phyloP scores from a whole-genome alignment of 2,797 vertebrate genomes.

The Melanotaenia trifasciata region DNA sequence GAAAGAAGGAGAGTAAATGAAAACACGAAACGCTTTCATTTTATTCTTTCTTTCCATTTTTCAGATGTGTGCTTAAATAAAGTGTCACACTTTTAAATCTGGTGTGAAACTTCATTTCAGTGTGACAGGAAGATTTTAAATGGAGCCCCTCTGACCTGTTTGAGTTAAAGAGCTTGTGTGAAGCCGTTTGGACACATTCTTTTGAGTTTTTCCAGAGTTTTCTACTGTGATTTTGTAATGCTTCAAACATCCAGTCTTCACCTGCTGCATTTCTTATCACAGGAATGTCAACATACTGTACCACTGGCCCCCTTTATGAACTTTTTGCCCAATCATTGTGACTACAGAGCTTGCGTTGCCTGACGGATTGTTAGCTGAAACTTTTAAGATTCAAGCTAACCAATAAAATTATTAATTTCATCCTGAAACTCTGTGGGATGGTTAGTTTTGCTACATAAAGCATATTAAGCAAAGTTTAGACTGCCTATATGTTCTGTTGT shows the following conservation, averaged over 20 bases:
- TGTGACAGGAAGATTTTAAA: no score
- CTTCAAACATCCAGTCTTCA: constrained; percentile 9
- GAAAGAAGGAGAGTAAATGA: background rate
- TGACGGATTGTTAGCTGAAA: constrained; percentile 7
- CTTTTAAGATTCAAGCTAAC: background rate
- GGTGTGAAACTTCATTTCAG: constrained; percentile 20
- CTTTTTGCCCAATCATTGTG: background rate
- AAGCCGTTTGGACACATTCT: background rate
- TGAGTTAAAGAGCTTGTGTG: constrained; percentile 22
- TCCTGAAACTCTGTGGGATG: background rate
- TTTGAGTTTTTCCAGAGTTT: background rate
- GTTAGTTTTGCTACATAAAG: background rate
- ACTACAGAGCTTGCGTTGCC: background rate
- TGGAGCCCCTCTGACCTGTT: constrained; percentile 3
- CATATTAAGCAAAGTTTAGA: background rate
- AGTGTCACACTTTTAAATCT: constrained; percentile 2
- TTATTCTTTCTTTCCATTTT: background rate
- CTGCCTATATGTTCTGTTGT: background rate
- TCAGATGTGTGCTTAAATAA: background rate
- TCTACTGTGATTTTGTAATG: background rate
- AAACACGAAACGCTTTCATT: background rate
- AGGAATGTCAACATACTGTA: constrained; percentile 41
- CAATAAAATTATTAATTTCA: background rate
- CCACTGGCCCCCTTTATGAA: constrained; percentile 21
- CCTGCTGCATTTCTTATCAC: constrained; percentile 25